Base-by-base conservation (phyloP, 1,140 invertebrate genomes). In the Daktulosphaira vitifoliae region DNA sequence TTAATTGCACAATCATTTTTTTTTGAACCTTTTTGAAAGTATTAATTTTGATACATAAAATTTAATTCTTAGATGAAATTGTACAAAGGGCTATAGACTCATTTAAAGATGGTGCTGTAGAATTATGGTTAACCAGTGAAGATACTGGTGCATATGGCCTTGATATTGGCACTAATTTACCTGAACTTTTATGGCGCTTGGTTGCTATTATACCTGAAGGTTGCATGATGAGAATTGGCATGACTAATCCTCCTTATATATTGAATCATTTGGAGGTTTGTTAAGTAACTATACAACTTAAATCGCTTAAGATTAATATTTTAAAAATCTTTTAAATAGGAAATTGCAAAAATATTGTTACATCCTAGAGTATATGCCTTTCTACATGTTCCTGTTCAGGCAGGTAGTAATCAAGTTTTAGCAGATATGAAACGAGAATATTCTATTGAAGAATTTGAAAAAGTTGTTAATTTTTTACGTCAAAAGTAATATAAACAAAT, bases 221-320 rank as follows among this genome's bases (percentile, higher is more conserved):
- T 20, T 95, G 92, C 71, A 85, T 89, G 79, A 79, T 96, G 70
- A 78, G 92, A 65, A 76, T 96, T 1, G 94, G 94, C 13, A 98
- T 97, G 95, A 97, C 94, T 1, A 98, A 99, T 81, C 96, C 96
- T 0, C 96, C 96, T 0, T 99, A 98, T 72, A 98, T 99, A 66
- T 74, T 97, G 25, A 92, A 98, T 71, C 90, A 98, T 77, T 76
- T 98, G 3, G 84, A 91, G 73, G 82, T 82, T 42, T 13, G 64
- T 38, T 33, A 46, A 50, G 25, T 29, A 8, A 18, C 29, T 33
- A n/a, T n/a, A n/a, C n/a, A n/a, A n/a, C n/a, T 8, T 9, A 39
- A n/a, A 39, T 8, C 38, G 8, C 38, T 39, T 8, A 39, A 39
- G 38, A 39, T 9, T n/a, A 16, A 6, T 48, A 16, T 48, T 48